Evolutionary conservation across 2,113 vertebrate species (phyloP).

Genomic region (Bungarus multicinctus): DNA sequence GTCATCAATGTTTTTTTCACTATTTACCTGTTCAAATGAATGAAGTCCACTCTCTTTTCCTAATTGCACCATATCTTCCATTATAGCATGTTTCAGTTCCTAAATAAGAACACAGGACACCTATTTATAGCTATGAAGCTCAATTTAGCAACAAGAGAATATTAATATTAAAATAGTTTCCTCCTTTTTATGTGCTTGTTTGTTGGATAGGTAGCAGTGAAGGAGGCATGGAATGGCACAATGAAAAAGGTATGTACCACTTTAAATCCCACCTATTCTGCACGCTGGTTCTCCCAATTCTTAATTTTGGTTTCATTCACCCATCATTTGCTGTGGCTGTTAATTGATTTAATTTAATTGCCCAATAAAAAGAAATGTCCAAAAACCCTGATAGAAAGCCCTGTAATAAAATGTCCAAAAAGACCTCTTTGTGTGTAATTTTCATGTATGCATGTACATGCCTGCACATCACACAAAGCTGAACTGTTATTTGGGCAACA

Average conservation of each 20-base stretch:
- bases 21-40: conserved; percentile 93
- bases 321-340: neutral
- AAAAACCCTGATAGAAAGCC: neutral
- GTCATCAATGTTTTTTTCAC: neutral
- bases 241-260: neutral
- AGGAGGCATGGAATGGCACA: neutral
- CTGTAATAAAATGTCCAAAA: neutral
- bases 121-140: conserved; percentile 6
- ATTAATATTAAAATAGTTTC: neutral
- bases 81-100: conserved; percentile 87
- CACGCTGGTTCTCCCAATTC: too few relatives aligned
- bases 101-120: conserved; percentile 59
- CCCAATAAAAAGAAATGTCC: neutral
- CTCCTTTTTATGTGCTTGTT: neutral
- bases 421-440: neutral
- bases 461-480: neutral
- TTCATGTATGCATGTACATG: neutral
- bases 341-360: neutral
- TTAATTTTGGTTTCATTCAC: neutral
- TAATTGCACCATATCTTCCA: conserved; percentile 90
- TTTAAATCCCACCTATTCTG: neutral
- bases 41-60: conserved; percentile 92
- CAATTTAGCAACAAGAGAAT: conserved; percentile 1
- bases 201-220: neutral
- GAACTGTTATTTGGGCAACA: neutral